A percentile compares a stretch with the other conserved stretches of the same genome.
Conservation (phyloP, 2,888 invertebrate species). For the Dicroscelio sp. region DNA sequence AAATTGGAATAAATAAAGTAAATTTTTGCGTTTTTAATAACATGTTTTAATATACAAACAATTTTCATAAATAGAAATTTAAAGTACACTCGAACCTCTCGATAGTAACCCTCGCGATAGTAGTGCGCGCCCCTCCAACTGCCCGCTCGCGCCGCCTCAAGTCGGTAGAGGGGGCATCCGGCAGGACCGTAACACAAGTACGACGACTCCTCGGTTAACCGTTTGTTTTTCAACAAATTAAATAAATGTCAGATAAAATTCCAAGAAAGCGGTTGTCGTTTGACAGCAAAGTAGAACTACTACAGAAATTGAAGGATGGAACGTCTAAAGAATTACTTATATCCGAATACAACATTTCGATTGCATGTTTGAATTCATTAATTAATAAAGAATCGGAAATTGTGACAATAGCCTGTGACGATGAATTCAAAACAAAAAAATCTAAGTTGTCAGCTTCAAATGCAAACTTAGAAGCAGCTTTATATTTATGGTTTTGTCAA, state of each 20-base stretch:
- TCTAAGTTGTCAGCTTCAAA: background rate
- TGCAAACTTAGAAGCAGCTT: background rate
- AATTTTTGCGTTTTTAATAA: too few relatives aligned
- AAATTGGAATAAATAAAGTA: too few relatives aligned
- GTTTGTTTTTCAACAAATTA: background rate
- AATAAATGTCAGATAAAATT: background rate
- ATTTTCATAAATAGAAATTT: too few relatives aligned
- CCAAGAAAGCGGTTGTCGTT: background rate
- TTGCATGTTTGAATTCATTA: constrained; percentile 2
- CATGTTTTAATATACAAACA: too few relatives aligned
- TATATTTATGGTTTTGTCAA: constrained; percentile 4
- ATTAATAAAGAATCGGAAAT: background rate
- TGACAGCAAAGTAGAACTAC: background rate
- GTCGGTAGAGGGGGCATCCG: background rate
- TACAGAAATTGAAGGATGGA: constrained; percentile 6
- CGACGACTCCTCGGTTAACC: background rate
- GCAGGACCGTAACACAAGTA: background rate
- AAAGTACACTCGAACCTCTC: background rate
- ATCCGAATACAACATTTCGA: background rate
- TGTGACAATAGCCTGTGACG: background rate
- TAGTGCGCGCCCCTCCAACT: background rate
- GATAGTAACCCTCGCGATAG: background rate
- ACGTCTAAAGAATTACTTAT: background rate
- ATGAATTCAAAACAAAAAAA: constrained; percentile 17
- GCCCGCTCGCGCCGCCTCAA: background rate